phyloP scores from a whole-genome alignment of 2,113 vertebrate genomes.

The Myotis yumanensis region DNA sequence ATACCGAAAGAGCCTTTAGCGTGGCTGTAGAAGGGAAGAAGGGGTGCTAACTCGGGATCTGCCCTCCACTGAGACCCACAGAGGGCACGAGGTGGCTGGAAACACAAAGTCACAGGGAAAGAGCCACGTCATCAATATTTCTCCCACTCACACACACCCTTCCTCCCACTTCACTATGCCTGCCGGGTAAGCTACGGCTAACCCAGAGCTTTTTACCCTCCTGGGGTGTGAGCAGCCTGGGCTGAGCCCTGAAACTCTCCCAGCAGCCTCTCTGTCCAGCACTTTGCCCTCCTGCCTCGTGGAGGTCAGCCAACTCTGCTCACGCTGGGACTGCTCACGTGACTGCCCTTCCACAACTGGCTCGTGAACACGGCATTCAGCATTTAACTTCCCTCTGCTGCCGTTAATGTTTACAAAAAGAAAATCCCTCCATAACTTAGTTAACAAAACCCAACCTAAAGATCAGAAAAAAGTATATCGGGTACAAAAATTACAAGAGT shows the following conservation, averaged over 20 bases:
- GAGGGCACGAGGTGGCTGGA: neutral
- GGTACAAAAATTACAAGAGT: neutral
- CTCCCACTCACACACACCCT: neutral
- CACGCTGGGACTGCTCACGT: neutral
- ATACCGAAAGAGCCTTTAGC: neutral
- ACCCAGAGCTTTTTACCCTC: neutral
- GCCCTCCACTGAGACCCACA: neutral
- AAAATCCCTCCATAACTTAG: neutral
- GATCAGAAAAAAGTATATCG: neutral
- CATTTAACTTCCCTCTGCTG: neutral
- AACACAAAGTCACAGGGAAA: neutral
- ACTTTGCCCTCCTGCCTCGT: neutral
- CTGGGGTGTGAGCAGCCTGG: neutral
- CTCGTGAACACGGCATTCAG: neutral
- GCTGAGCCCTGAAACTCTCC: neutral
- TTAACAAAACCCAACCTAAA: conserved; percentile 5
- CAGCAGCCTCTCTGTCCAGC: neutral
- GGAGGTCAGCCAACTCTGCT: neutral
- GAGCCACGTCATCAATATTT: neutral
- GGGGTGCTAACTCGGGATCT: neutral
- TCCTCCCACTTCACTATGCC: neutral
- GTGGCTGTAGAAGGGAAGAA: neutral
- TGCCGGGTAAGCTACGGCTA: neutral
- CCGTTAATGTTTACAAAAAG: neutral
- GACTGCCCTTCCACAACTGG: neutral